phyloP scores from a whole-genome alignment of 2,888 invertebrate genomes.

The Lucinisca nassula region DNA sequence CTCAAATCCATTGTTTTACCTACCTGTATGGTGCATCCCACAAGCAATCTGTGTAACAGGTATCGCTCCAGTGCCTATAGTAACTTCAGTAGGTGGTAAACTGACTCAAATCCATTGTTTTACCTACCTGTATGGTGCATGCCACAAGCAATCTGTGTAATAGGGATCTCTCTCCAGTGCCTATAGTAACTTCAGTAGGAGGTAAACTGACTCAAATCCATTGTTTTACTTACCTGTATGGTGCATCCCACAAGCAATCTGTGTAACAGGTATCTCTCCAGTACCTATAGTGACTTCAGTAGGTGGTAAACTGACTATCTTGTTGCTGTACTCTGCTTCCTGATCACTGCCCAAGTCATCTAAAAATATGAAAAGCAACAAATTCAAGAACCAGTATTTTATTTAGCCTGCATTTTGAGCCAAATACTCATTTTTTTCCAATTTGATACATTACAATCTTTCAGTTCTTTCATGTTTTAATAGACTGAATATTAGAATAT shows the following conservation, averaged over 20 bases:
- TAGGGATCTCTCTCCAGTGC: slow-evolving; percentile 77
- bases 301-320: slow-evolving; percentile 93
- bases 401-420: too few species aligned
- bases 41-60: slow-evolving; percentile 92
- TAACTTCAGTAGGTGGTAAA: slow-evolving; percentile 92
- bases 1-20: too few species aligned
- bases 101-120: too few species aligned
- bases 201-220: slow-evolving; percentile 93
- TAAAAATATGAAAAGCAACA: too few species aligned
- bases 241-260: slow-evolving; percentile 96
- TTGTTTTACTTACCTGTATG: slow-evolving; percentile 92
- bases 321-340: slow-evolving; percentile 91
- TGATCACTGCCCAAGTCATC: slow-evolving; percentile 88
- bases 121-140: slow-evolving; percentile 94
- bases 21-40: slow-evolving; percentile 96
- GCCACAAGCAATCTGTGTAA: slow-evolving; percentile 94
- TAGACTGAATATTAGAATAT: too few species aligned
- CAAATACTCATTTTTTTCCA: too few species aligned
- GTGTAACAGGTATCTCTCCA: slow-evolving; percentile 86
- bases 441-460: too few species aligned
- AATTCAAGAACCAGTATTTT: too few species aligned
- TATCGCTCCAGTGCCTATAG: slow-evolving; percentile 77
- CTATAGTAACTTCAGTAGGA: slow-evolving; percentile 91
- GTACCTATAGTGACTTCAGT: slow-evolving; percentile 89
- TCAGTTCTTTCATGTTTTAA: too few species aligned